Base-by-base conservation (phyloP, 2,888 invertebrate genomes). In the Papilio elwesi region DNA sequence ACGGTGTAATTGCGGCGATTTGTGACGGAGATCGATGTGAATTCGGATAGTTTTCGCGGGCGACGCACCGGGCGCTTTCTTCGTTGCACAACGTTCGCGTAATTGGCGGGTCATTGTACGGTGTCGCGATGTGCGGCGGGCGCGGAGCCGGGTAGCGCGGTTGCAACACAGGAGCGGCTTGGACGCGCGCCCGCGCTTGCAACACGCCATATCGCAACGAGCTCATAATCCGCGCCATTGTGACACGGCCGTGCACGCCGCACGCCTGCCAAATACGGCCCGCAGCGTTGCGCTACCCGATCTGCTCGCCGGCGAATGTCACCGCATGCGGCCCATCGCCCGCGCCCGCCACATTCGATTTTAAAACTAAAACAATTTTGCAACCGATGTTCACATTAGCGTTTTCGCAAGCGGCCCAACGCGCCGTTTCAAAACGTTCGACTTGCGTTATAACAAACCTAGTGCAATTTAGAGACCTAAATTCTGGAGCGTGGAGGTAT, bases 371-470 rank as follows among this genome's bases (percentile, higher is more conserved):
- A 92, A 92, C 90, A 89, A 92, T 93, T 93, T 93, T 90, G 93
- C 92, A 93, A 93, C 87, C 91, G 90, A 92, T 92, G 91, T 91
- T 92, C 93, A 93, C 93, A 93, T 94, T 94, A 92, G 92, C 83
- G 90, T 93, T 94, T 94, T 93, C 94, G 94, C 94, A 94, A 94
- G 92, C 91, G 87, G 91, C 93, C 91, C 92, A 92, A 85, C 89
- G 89, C 89, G 88, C 87, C 85, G 90, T 92, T 93, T 92, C 92
- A 91, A 92, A 93, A 93, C 89, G 90, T 89, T 90, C 90, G 89
- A 89, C 91, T 91, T 90, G 89, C 92, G 91, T 92, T 93, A 93
- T 93, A 92, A 86, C 85, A 82, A 89, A 87, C 91, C 86, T 82
- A 83, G 83, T 87, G 87, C 85, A 85, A 88, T 89, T 90, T 89